phyloP scores from a whole-genome alignment of 2,797 vertebrate genomes.

The Pseudomugil gertrudae region DNA sequence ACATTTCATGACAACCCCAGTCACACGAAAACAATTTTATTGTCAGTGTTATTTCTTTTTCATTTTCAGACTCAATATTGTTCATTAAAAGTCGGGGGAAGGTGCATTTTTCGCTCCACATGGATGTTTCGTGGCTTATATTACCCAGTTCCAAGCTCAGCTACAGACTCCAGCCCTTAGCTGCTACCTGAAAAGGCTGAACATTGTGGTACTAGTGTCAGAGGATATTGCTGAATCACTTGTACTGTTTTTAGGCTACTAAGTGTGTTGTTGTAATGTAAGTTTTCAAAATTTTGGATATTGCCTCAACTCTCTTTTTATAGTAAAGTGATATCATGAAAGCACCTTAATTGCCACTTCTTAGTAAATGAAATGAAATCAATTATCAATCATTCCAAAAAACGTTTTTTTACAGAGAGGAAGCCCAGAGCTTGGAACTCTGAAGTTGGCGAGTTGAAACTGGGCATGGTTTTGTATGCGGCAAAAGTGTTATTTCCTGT shows the following conservation, averaged over 20 bases:
- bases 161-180: slow-evolving; percentile 58
- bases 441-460: slow-evolving; percentile 59
- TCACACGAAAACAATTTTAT: slow-evolving; percentile 74
- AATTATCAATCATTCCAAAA: slow-evolving; percentile 45
- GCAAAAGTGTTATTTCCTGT: slow-evolving; percentile 50
- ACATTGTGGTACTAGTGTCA: slow-evolving; percentile 40
- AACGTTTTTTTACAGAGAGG: slow-evolving; percentile 26
- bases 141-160: slow-evolving; percentile 70
- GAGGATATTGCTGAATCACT: slow-evolving; percentile 25
- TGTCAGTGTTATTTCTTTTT: slow-evolving; percentile 1
- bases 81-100: slow-evolving; percentile 83
- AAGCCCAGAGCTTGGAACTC: slow-evolving; percentile 49
- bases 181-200: slow-evolving; percentile 63
- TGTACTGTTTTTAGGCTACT: slow-evolving; percentile 58
- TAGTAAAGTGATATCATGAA: slow-evolving; percentile 51
- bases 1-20: slow-evolving; percentile 82
- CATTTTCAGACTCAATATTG: slow-evolving; percentile 78
- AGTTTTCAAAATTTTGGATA: slow-evolving; percentile 26
- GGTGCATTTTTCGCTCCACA: slow-evolving; percentile 79
- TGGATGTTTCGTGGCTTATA: slow-evolving; percentile 81
- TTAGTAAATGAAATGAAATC: slow-evolving; percentile 36
- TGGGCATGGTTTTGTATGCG: slow-evolving; percentile 51
- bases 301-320: slow-evolving; percentile 17
- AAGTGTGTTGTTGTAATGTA: slow-evolving; percentile 49
- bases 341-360: slow-evolving; percentile 61